Base-by-base conservation (phyloP, 2,113 vertebrate species). In the Hydrolagus affinis region DNA sequence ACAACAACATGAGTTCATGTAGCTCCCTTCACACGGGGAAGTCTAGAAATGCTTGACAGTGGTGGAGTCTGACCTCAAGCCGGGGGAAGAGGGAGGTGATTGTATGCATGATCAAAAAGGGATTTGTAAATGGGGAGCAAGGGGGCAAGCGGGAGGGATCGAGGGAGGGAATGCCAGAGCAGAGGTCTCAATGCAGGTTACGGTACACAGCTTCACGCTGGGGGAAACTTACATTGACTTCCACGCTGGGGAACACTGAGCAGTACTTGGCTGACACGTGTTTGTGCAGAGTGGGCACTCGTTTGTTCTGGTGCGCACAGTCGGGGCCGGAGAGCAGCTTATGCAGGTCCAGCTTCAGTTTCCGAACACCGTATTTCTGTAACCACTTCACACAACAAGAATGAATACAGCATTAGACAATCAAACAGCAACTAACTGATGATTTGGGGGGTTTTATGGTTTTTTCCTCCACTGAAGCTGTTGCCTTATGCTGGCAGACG, bases 331-430 rank as follows among this genome's bases (percentile, higher is more conserved):
- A 93, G 73, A 92, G 28, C 85, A 92, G 85, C 0, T 86, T 90
- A 89, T 93, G 91, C 75, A 96, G 86, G 2, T 95, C 92, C 89
- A 96, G 85, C 86, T 92, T 93, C 86, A 95, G 91, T 19, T 90
- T 94, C 89, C 88, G 94, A 25, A 96, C 87, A 0, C 94, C 89
- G 62, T 91, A 95, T 32, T 89, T 93, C 78, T 87, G 90, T 85
- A 96, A 85, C 95, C 95, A 96, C 95, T 96, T 86, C 86, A 86
- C 28, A 7, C 19, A 85, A 21, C 70, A 7, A 80, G 11, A 88
- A 87, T 86, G 64, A 89, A 86, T 90, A 85, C 87, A 60, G 88
- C 44, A 6, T 44, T 44, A 44, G 2, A 44, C 44, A 44, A 44
- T 44, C 44, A 44, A 44, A 44, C 44, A 44, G 44, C 44, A 44